Conservation (phyloP, 2,888 invertebrate genomes). For the Pheosia tremula region DNA sequence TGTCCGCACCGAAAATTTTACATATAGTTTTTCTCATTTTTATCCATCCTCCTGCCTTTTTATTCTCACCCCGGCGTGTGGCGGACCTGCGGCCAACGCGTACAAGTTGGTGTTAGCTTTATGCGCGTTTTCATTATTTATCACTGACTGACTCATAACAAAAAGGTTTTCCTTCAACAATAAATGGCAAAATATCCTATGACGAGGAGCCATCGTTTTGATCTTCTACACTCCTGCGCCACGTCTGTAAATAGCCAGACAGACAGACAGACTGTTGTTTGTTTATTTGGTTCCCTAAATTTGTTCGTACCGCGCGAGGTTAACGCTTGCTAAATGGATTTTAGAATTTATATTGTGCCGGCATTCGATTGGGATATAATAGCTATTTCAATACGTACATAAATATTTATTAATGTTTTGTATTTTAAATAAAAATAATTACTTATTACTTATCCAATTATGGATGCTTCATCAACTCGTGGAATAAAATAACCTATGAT, state of each 20-base stretch:
- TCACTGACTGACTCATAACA: no score
- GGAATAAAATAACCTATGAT: neutral
- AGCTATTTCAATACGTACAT: neutral
- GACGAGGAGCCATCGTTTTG: constrained; percentile 27
- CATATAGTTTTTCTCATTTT: no score
- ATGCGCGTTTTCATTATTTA: no score
- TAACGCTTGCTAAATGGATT: constrained; percentile 27
- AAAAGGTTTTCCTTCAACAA: constrained; percentile 4
- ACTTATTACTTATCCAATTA: no score
- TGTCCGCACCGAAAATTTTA: no score
- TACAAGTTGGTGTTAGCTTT: no score
- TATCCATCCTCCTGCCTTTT: no score
- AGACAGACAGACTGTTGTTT: constrained; percentile 24
- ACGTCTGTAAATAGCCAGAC: constrained; percentile 35
- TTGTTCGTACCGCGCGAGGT: constrained; percentile 26
- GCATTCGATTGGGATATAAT: constrained; percentile 2
- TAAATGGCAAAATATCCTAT: constrained; percentile 20
- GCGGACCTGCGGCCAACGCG: no score
- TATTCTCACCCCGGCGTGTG: no score
- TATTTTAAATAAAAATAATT: neutral
- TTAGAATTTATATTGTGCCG: constrained; percentile 18
- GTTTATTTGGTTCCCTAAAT: constrained; percentile 30
- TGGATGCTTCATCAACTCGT: neutral
- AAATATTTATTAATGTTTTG: neutral
- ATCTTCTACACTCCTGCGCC: constrained; percentile 24